Evolutionary conservation across 2,797 vertebrate species (phyloP).

Genomic region (Hemitrygon akajei): DNA sequence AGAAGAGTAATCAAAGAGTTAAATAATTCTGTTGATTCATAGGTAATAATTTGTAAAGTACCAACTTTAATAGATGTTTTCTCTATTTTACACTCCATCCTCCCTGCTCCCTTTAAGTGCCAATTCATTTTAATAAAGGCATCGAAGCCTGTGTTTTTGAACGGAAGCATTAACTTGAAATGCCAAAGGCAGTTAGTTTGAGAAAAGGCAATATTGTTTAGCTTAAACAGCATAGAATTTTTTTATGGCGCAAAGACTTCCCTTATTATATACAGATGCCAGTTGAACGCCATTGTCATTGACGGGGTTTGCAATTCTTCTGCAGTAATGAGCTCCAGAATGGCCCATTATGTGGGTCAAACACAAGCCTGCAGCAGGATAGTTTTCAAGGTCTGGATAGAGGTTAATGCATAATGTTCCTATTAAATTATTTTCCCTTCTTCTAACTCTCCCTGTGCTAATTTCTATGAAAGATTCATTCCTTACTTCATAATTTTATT

Average conservation of each 20-base stretch:
- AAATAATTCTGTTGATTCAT: slow-evolving; percentile 5
- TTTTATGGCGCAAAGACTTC: slow-evolving; percentile 61
- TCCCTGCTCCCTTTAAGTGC: slow-evolving; percentile 57
- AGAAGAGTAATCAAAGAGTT: not conserved
- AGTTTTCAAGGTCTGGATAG: slow-evolving; percentile 32
- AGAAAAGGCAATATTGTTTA: slow-evolving; percentile 57
- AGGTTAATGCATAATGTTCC: slow-evolving; percentile 36
- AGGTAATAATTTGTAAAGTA: slow-evolving; percentile 44
- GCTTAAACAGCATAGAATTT: slow-evolving; percentile 59
- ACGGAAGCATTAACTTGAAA: slow-evolving; percentile 61
- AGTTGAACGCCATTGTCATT: slow-evolving; percentile 50
- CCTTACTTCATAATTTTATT: not conserved
- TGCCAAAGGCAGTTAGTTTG: slow-evolving; percentile 58
- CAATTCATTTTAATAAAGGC: slow-evolving; percentile 52
- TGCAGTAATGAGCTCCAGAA: slow-evolving; percentile 41
- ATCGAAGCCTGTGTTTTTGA: slow-evolving; percentile 58
- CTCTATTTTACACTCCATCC: slow-evolving; percentile 48
- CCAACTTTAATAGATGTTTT: slow-evolving; percentile 51
- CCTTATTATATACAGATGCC: slow-evolving; percentile 61
- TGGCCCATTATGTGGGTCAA: slow-evolving; percentile 39
- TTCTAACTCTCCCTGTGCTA: slow-evolving; percentile 24
- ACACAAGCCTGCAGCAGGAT: slow-evolving; percentile 36
- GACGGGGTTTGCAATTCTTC: slow-evolving; percentile 40
- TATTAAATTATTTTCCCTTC: slow-evolving; percentile 36
- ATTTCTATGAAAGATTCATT: slow-evolving; percentile 28